A percentile compares a stretch with the other conserved stretches of the same genome.
phyloP scores from a whole-genome alignment of 2,797 vertebrate genomes.

The Notolepis coatsorum region DNA sequence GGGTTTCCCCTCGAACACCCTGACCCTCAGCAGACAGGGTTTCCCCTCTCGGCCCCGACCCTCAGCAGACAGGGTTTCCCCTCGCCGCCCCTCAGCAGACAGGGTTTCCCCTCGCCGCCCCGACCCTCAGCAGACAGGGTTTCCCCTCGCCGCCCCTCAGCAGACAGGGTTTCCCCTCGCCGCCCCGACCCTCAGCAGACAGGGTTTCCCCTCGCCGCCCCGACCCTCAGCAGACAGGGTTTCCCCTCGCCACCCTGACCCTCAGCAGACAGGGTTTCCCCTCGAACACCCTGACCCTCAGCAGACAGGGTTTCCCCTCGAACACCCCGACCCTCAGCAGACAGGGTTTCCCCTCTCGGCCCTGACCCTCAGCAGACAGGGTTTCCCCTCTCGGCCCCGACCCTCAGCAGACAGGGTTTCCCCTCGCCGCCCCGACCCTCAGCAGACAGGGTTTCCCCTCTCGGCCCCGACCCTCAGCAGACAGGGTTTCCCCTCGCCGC shows the following conservation, averaged over 20 bases:
- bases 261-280: conserved; percentile 19
- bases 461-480: neutral
- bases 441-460: neutral
- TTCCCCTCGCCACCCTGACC: neutral
- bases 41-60: neutral
- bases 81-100: conserved; percentile 11
- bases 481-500: too few species aligned
- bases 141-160: too few species aligned
- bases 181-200: conserved; percentile 1
- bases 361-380: conserved; percentile 10
- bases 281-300: conserved; percentile 9
- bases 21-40: conserved; percentile 9
- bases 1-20: conserved; percentile 6
- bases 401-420: conserved; percentile 18
- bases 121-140: conserved; percentile 15
- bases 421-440: too few species aligned
- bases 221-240: conserved; percentile 6
- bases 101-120: neutral
- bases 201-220: too few species aligned
- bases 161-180: neutral
- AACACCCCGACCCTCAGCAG: neutral
- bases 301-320: neutral
- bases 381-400: neutral
- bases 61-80: conserved; percentile 19
- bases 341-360: too few species aligned